Evolutionary conservation across 2,888 invertebrate genomes (phyloP).

Genomic region (Epinotia demarniana): DNA sequence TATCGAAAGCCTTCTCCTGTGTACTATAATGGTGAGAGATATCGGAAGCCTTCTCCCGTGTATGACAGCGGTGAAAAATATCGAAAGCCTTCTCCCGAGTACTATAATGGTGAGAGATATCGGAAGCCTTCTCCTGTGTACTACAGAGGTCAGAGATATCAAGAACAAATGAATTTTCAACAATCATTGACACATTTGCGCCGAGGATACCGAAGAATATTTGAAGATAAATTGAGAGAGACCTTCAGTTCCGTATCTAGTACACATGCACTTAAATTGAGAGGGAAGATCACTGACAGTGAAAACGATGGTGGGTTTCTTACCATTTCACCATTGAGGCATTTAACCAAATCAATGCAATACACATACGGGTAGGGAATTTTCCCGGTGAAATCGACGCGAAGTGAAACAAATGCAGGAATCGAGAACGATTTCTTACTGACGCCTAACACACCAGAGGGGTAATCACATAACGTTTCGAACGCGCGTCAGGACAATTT

Average conservation of each 20-base stretch:
- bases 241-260: no score
- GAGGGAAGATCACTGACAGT: neutral
- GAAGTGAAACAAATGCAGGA: neutral
- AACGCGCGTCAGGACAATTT: no score
- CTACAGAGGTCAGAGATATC: neutral
- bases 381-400: constrained; percentile 23
- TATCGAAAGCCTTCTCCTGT: neutral
- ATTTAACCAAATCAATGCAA: no score
- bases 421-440: neutral
- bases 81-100: neutral
- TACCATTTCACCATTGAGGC: no score
- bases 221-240: neutral
- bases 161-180: neutral
- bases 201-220: neutral
- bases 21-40: neutral
- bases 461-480: no score
- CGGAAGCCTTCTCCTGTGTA: neutral
- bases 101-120: neutral
- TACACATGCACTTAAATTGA: neutral
- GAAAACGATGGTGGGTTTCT: no score
- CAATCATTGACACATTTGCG: neutral
- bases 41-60: neutral
- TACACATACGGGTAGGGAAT: no score
- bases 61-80: neutral
- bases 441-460: neutral